phyloP scores from a whole-genome alignment of 2,888 invertebrate genomes.

The Mamestra brassicae region DNA sequence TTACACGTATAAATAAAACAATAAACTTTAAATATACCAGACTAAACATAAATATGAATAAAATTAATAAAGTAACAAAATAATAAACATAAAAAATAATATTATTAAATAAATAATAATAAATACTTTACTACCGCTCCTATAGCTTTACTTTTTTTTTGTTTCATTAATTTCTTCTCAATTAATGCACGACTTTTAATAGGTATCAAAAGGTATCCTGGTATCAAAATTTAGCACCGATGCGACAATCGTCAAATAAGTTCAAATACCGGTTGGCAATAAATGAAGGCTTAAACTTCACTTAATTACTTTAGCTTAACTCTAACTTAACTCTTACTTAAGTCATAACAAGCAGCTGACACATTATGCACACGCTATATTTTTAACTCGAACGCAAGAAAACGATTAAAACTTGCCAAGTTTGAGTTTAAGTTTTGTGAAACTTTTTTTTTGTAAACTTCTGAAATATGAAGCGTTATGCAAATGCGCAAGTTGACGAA shows the following conservation, averaged over 20 bases:
- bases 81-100: too few species aligned
- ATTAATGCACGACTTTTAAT: too few species aligned
- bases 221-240: not conserved
- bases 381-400: slow-evolving; percentile 26
- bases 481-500: not conserved
- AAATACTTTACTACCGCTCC: too few species aligned
- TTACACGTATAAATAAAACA: too few species aligned
- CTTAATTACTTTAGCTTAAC: slow-evolving; percentile 32
- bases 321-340: slow-evolving; percentile 37
- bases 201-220: not conserved
- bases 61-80: too few species aligned
- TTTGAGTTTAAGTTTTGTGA: not conserved
- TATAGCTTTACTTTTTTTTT: too few species aligned
- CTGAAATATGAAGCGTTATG: not conserved
- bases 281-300: slow-evolving; percentile 40
- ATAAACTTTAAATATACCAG: too few species aligned
- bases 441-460: not conserved
- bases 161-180: too few species aligned
- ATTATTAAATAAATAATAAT: too few species aligned
- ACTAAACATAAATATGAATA: too few species aligned
- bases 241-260: slow-evolving; percentile 26
- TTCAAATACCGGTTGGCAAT: slow-evolving; percentile 35
- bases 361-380: slow-evolving; percentile 34
- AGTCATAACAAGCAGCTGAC: slow-evolving; percentile 52
- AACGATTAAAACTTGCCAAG: slow-evolving; percentile 18